These are phyloP conservation scores for Cheilinus undulatus DNA, from an alignment of 2,113 vertebrate genomes.

Conservation along the genomic window DNA sequence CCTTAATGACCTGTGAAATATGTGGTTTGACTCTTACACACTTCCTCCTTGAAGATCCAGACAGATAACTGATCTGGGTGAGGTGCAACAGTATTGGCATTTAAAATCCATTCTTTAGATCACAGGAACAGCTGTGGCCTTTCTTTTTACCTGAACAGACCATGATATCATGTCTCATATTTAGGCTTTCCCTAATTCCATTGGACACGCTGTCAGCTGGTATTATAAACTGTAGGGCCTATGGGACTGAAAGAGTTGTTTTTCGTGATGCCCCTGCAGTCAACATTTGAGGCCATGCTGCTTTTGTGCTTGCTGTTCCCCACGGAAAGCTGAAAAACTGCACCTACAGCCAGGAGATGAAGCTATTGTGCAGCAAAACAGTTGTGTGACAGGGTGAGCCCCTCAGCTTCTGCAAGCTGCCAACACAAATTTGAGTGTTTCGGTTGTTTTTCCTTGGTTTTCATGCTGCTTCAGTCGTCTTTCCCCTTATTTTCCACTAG, in stretches of 20 bases:
- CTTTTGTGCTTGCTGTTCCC: slow-evolving; percentile 7
- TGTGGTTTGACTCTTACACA: slow-evolving; percentile 24
- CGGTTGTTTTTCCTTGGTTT: slow-evolving; percentile 8
- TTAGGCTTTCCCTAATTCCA: neutral
- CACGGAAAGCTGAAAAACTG: neutral
- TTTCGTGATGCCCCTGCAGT: neutral
- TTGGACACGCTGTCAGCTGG: slow-evolving; percentile 22
- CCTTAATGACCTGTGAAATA: slow-evolving; percentile 41
- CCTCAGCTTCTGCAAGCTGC: slow-evolving; percentile 33
- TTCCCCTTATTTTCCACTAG: neutral
- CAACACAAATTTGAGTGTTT: neutral
- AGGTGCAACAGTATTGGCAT: slow-evolving; percentile 9
- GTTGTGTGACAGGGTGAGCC: slow-evolving; percentile 10
- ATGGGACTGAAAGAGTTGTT: neutral
- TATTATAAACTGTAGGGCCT: neutral
- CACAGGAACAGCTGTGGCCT: neutral
- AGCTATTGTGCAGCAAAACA: neutral
- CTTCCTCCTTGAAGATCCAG: slow-evolving; percentile 28
- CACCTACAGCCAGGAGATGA: slow-evolving; percentile 14
- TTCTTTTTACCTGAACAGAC: neutral
- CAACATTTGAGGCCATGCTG: neutral
- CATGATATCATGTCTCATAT: neutral
- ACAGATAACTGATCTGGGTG: slow-evolving; percentile 40
- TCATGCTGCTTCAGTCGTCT: slow-evolving; percentile 22
- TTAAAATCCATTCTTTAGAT: neutral